Evolutionary conservation across 2,888 invertebrate species (phyloP).

Genomic region (Dione juno): DNA sequence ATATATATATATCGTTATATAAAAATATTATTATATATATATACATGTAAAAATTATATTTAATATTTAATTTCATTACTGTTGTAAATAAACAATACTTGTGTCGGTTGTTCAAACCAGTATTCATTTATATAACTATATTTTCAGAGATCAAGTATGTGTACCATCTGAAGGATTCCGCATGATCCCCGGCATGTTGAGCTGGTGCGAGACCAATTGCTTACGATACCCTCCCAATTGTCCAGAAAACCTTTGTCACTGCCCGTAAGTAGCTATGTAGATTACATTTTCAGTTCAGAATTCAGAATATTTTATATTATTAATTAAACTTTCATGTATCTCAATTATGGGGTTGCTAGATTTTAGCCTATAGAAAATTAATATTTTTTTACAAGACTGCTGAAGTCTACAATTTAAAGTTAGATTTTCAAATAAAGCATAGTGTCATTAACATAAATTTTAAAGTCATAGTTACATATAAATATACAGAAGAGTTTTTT

Average conservation of each 20-base stretch:
- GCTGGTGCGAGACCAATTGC: conserved; percentile 94
- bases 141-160: conserved; percentile 90
- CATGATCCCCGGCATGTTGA: conserved; percentile 88
- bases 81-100: conserved; percentile 7
- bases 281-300: no score
- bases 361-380: no score
- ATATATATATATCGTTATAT: neutral
- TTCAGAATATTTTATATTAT: no score
- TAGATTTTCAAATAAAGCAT: no score
- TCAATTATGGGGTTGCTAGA: no score
- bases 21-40: neutral
- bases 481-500: no score
- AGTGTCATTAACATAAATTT: no score
- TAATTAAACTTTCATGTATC: no score
- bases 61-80: neutral
- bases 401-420: no score
- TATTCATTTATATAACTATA: neutral
- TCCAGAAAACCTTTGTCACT: conserved; percentile 88
- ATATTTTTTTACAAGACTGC: no score
- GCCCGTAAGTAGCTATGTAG: conserved; percentile 88
- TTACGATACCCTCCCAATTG: conserved; percentile 94
- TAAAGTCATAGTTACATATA: no score
- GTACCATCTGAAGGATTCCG: conserved; percentile 86
- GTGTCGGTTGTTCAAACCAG: neutral
- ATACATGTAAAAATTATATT: neutral